Percentiles rank a stretch among this genome's conserved stretches.
Evolutionary conservation across 2,797 vertebrate species (phyloP).

Genomic region (Sebastes hopkinsi): DNA sequence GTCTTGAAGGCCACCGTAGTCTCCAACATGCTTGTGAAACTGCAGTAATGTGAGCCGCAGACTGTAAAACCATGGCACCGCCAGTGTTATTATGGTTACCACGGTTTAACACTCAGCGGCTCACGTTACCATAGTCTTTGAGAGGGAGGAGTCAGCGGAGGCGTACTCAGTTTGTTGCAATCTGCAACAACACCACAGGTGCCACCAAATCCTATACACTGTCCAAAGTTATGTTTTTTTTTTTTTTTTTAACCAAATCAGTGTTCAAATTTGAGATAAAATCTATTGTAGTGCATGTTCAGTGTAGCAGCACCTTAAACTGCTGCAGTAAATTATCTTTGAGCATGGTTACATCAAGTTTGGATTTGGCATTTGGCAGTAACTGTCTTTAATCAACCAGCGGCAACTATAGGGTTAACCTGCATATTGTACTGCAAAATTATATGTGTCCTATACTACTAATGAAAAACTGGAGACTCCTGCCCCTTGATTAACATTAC

Average conservation of each 20-base stretch:
- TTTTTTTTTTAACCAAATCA: background rate
- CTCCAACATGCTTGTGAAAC: too few relatives aligned
- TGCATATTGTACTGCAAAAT: background rate
- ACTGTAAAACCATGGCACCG: too few relatives aligned
- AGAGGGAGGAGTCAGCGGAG: too few relatives aligned
- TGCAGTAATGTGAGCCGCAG: too few relatives aligned
- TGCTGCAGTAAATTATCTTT: background rate
- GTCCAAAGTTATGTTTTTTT: too few relatives aligned
- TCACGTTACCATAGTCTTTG: too few relatives aligned
- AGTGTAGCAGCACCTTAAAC: background rate
- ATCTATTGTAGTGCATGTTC: background rate
- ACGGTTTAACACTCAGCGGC: too few relatives aligned
- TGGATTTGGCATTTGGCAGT: background rate
- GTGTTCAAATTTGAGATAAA: background rate
- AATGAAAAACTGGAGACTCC: background rate
- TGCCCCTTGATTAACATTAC: constrained; percentile 16
- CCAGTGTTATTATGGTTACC: too few relatives aligned
- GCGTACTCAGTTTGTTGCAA: too few relatives aligned
- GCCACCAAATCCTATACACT: too few relatives aligned
- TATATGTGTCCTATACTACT: background rate
- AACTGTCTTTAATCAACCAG: background rate
- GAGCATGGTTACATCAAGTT: background rate
- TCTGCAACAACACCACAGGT: too few relatives aligned
- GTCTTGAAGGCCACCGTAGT: too few relatives aligned
- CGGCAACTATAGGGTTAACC: background rate